Evolutionary conservation across 2,888 invertebrate genomes (phyloP), one percentile per base, ranked within the genome.

Genomic region (Caenorhabditis becei): DNA sequence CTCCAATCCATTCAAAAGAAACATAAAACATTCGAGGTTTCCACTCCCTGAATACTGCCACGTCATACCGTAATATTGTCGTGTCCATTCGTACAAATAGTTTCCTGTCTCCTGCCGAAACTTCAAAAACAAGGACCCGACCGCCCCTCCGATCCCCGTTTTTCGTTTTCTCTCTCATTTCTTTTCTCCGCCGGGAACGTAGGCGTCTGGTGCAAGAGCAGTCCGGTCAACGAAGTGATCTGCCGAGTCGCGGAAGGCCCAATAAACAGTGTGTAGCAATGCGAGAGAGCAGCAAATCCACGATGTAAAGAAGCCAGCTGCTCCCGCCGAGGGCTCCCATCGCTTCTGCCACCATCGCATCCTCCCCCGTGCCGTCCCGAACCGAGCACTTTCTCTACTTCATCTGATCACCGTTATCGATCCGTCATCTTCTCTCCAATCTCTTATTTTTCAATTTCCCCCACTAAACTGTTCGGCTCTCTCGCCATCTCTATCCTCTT

Each of bases 291-390:
- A 16, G 11, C 32, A 16, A 8, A n/a, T 53, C 47, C 59, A 61
- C 65, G 74, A 74, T 67, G 75, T 75, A 67, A 67, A 66, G 75
- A 75, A 75, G 66, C 53, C 71, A 71, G 72, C 63, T 72, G 63
- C 63, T 65, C 54, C 62, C 26, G 54, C 35, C 37, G 26, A 28
- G 56, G 66, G 47, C 56, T 69, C 69, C 49, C 35, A 35, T 41
- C 24, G 18, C 56, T 28, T 63, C 51, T 24, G 41, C 51, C 70
- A n/a, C 14, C 59, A n/a, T 24, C 20, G 44, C 62, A 32, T 54
- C 61, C 69, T 69, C 66, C 77, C 69, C 69, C 61, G 61, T 51
- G 23, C 24, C 53, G 49, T 35, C 20, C 26, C 32, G 32, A 7
- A 4, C 32, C 32, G 63, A 53, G 61, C 75, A 67, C 54, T 56